Evolutionary conservation across 2,888 invertebrate species (phyloP).

Genomic region (Athrips mouffetella): DNA sequence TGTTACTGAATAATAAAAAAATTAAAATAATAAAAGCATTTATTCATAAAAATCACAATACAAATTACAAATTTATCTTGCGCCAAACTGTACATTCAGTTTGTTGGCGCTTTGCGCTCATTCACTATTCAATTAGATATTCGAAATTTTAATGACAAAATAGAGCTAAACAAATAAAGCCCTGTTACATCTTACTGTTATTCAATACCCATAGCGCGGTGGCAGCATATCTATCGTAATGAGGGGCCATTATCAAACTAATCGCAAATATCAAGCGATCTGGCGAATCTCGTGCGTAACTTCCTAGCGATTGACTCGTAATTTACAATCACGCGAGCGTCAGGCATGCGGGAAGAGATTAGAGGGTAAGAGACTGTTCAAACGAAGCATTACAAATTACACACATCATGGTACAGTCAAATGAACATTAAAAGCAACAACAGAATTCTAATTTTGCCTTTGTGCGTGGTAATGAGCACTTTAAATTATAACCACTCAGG

Average conservation of each 20-base stretch:
- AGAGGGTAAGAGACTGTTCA: conserved; percentile 7
- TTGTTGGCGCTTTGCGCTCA: no score
- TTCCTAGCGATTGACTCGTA: conserved; percentile 16
- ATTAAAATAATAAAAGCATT: no score
- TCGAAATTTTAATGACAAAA: not conserved
- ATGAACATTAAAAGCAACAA: no score
- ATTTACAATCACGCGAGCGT: conserved; percentile 33
- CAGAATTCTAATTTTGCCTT: no score
- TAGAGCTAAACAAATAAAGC: not conserved
- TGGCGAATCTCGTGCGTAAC: conserved; percentile 13
- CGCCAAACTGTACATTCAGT: no score
- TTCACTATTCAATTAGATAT: no score
- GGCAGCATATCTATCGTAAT: conserved; percentile 3
- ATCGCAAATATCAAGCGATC: conserved; percentile 1
- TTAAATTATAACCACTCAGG: no score
- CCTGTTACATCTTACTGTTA: not conserved
- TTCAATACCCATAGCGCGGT: not conserved
- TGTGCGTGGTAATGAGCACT: no score
- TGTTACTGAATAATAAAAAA: no score
- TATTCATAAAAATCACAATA: no score
- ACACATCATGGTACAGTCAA: no score
- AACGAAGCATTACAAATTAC: not conserved
- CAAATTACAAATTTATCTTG: no score
- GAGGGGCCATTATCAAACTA: not conserved
- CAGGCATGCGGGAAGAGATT: conserved; percentile 34